Evolutionary conservation across 1,140 invertebrate genomes (phyloP), one percentile per base, ranked within the genome.

Genomic region (Trissolcus basalis): DNA sequence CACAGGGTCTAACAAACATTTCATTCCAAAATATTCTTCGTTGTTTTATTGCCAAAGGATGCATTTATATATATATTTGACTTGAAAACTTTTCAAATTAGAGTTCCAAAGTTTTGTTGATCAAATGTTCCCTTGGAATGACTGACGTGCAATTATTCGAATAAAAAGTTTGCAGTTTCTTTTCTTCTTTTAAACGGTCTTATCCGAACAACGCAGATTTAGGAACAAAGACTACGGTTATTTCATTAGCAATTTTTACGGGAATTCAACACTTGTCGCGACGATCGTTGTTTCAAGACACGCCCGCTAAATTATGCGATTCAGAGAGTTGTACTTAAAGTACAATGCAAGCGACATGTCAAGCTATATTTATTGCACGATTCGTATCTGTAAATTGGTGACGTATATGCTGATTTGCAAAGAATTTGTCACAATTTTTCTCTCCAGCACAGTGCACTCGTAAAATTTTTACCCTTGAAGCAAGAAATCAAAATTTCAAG

Each of bases 21-120:
- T 65, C 51, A 47, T 41, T 56, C 36, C 8, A 7, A 56, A 64
- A 58, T 54, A 65, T 65, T 47, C 36, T 33, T 41, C 54, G 36
- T 60, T 39, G 45, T 60, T 63, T 60, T 45, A 15, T 13, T 19
- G 44, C 69, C 49, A 76, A 65, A 70, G 43, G 47, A 12, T 64
- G 49, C 35, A 27, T 45, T 45, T 56, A 56, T 48, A 45, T 54
- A 54, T 64, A 69, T 55, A 77, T 69, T 69, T 53, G 48, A 77
- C 67, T 68, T 68, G 11, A 15, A 60, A 77, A 77, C 63, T 77
- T 77, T 77, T 72, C 68, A 71, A 77, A 77, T 77, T 77, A 77
- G 74, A 71, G 45, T 71, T 63, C 16, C 16, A 6, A 72, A 77
- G 68, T 69, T 64, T 68, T 41, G 47, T 27, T 64, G 68, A 72